Conservation (phyloP, 2,113 vertebrate species). For the Amphiprion ocellaris region DNA sequence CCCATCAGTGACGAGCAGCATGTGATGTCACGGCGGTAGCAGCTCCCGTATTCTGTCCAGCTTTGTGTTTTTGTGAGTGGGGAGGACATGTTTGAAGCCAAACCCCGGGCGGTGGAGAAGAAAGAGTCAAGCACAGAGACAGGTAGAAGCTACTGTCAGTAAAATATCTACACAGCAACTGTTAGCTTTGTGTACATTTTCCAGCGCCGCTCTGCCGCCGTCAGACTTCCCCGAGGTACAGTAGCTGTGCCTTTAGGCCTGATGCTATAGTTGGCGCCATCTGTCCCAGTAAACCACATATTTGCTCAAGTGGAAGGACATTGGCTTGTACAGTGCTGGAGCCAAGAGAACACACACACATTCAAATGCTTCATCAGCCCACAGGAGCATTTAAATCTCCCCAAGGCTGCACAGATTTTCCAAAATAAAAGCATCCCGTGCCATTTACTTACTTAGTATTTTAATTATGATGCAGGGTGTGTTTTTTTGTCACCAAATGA, state of each 20-base stretch:
- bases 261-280: conserved; percentile 62
- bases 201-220: neutral
- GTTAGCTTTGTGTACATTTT: neutral
- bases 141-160: conserved; percentile 77
- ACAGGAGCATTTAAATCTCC: neutral
- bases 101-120: conserved; percentile 90
- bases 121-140: conserved; percentile 88
- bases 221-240: conserved; percentile 15
- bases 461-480: too few relatives aligned
- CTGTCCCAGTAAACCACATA: conserved; percentile 72
- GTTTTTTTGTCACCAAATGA: too few relatives aligned
- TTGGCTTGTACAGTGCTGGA: conserved; percentile 24
- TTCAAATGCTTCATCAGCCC: conserved; percentile 13
- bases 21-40: conserved; percentile 68
- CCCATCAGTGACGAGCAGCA: conserved; percentile 47
- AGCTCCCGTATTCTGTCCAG: conserved; percentile 39
- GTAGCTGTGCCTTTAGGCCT: conserved; percentile 12
- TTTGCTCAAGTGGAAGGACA: conserved; percentile 62
- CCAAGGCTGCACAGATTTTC: neutral
- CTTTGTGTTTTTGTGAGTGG: conserved; percentile 55
- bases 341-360: neutral
- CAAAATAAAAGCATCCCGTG: neutral
- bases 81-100: conserved; percentile 88
- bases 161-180: neutral
- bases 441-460: too few relatives aligned